Evolutionary conservation across 2,113 vertebrate genomes (phyloP).

Genomic region (Epinephelus moara): DNA sequence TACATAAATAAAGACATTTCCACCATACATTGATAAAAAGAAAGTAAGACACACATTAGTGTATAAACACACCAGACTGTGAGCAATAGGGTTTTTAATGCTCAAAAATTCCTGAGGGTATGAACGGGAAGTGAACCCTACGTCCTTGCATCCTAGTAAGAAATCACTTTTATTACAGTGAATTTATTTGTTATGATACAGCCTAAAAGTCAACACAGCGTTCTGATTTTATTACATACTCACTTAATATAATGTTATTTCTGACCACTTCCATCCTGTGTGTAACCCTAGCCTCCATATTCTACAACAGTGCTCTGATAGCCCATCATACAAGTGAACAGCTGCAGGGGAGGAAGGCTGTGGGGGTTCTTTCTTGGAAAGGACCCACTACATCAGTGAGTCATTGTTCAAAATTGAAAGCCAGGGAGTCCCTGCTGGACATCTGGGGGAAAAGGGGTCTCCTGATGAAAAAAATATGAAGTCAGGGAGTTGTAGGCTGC

Average conservation of each 20-base stretch:
- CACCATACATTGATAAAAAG: no score
- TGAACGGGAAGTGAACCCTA: no score
- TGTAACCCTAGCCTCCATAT: background rate
- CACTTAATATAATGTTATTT: background rate
- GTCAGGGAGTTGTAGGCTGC: background rate
- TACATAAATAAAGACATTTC: no score
- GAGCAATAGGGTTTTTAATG: no score
- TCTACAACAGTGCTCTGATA: background rate
- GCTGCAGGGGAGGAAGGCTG: conserved; percentile 4
- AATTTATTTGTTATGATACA: no score
- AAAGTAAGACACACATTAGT: no score
- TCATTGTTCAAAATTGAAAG: conserved; percentile 5
- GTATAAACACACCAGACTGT: no score
- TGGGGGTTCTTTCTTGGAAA: background rate
- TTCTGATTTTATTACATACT: background rate
- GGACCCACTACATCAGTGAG: background rate
- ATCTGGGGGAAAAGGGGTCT: conserved; percentile 22
- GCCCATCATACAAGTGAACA: conserved; percentile 23
- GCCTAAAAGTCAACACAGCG: no score
- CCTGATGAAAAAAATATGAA: conserved; percentile 16
- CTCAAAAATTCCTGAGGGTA: no score
- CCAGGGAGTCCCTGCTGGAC: conserved; percentile 5
- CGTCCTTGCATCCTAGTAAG: no score
- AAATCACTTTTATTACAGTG: no score
- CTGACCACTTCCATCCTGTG: background rate